phyloP scores from a whole-genome alignment of 2,797 vertebrate species.

The Aotus griseimembra region DNA sequence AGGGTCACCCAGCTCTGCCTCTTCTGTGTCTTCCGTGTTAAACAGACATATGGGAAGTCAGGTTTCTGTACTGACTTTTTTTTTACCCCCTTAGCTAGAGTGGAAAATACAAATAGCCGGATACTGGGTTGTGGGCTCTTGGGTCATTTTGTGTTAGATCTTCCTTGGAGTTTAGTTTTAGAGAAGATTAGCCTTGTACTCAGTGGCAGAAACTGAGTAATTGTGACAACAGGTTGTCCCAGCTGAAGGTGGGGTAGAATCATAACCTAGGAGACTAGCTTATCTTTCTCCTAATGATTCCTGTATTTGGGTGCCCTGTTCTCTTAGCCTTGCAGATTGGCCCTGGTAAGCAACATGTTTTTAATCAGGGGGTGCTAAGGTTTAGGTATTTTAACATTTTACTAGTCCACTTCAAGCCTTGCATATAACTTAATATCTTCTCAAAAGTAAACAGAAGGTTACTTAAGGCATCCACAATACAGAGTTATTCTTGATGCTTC shows the following conservation, averaged over 20 bases:
- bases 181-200: neutral
- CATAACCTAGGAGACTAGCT: neutral
- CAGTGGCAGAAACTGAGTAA: slow-evolving; percentile 20
- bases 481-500: neutral
- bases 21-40: neutral
- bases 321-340: neutral
- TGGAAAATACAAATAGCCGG: neutral
- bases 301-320: neutral
- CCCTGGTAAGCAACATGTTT: neutral
- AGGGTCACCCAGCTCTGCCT: neutral
- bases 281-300: neutral
- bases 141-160: neutral
- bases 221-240: neutral
- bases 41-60: neutral
- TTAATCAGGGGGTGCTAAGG: neutral
- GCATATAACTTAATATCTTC: slow-evolving; percentile 13
- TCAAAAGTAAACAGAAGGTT: neutral
- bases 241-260: neutral
- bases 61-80: neutral
- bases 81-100: neutral
- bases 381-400: neutral
- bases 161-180: slow-evolving; percentile 11
- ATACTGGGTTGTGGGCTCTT: neutral
- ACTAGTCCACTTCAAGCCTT: neutral
- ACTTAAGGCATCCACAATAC: neutral